Evolutionary conservation across 1,140 invertebrate species (phyloP).

Genomic region (Atta cephalotes): DNA sequence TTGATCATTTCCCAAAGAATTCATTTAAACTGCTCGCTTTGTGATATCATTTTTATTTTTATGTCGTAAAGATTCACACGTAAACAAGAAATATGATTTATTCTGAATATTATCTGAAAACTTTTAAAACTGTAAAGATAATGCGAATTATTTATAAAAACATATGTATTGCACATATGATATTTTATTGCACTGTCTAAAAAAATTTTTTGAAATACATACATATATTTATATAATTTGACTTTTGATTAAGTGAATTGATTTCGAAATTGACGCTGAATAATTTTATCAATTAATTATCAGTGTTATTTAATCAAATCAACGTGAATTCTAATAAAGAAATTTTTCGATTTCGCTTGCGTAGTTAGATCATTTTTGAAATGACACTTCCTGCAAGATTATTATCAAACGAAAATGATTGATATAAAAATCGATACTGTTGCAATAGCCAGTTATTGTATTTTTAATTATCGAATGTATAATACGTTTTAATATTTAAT

Average conservation of each 20-base stretch:
- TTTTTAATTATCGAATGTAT: slow-evolving; percentile 17
- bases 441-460: slow-evolving; percentile 21
- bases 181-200: background rate
- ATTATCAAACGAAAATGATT: slow-evolving; percentile 17
- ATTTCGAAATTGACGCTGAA: background rate
- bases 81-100: slow-evolving; percentile 19
- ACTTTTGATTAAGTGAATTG: background rate
- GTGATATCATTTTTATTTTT: slow-evolving; percentile 26
- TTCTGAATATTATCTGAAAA: slow-evolving; percentile 30
- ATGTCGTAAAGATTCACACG: background rate
- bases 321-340: background rate
- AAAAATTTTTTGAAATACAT: background rate
- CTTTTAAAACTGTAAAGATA: slow-evolving; percentile 14
- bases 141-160: background rate
- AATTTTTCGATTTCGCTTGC: background rate
- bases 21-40: background rate
- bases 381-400: background rate
- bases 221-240: background rate
- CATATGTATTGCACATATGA: background rate
- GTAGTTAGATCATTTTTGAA: background rate
- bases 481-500: slow-evolving; percentile 7
- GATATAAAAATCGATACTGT: slow-evolving; percentile 62
- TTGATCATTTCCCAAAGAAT: background rate
- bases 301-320: background rate
- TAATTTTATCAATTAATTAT: background rate